Base-by-base conservation (phyloP, 2,797 vertebrate genomes). In the Anabas testudineus region DNA sequence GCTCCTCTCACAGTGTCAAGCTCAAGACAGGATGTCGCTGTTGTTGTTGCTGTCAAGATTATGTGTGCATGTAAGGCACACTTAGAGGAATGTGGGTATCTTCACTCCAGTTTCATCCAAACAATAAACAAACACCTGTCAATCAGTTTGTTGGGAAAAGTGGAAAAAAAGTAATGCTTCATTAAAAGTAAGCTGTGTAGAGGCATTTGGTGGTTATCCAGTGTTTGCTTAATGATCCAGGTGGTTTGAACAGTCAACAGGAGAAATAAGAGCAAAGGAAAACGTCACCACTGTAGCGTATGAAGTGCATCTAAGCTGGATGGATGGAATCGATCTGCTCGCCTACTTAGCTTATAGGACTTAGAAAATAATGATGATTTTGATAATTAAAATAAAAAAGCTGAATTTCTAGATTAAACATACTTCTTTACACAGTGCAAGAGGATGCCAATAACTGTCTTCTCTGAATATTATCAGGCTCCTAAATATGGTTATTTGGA, bases 1-100 rank as follows among this genome's bases (percentile, higher is more conserved):
- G 73, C 74, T 78, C 64, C 82, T 82, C 71, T 76, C 59, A 34
- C 54, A 76, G 71, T 80, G 85, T 84, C 83, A 68, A 13, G 56
- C 74, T 71, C 53, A 3, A 78, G 67, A 80, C 71, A 76, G 73
- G 71, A 71, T 53, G 85, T 72, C 43, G 22, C 69, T 32, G 74
- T 55, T 62, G 63, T 67, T 77, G 74, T 73, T 28, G 26, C 26
- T 76, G 74, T 84, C 66, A 58, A 55, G 70, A 79, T 67, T 76
- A 68, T 78, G 75, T 77, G 36, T 61, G 71, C 57, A 52, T 59
- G 54, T 70, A 10, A 76, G 53, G 43, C 18, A 14, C 47, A 37
- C 56, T 56, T 53, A 58, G 61, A 37, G 21, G 57, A 46, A 65
- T n/a, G 69, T 41, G 28, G 62, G 64, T 32, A 60, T 49, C 47